Percentiles rank a stretch among this genome's conserved stretches.
These are phyloP conservation scores for Megastigmus dorsalis DNA, from an alignment of 2,888 invertebrate species.

Conservation along the genomic window DNA sequence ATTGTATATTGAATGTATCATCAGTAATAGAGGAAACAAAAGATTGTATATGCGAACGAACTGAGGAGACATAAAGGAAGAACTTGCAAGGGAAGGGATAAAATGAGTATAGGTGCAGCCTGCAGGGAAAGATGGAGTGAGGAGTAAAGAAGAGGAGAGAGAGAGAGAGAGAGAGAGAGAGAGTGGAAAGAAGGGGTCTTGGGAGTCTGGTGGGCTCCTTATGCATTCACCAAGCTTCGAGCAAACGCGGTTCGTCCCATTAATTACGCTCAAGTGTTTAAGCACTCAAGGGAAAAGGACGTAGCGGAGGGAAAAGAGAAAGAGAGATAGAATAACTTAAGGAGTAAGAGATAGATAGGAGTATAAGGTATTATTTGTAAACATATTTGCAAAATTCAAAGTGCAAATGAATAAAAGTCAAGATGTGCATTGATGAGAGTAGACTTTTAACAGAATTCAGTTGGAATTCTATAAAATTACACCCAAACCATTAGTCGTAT, in stretches of 20 bases:
- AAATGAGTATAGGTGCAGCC: background rate
- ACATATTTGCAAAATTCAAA: too few relatives aligned
- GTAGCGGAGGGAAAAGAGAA: background rate
- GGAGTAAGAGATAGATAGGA: background rate
- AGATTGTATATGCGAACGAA: background rate
- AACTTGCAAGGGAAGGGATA: background rate
- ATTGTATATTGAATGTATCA: too few relatives aligned
- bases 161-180: background rate
- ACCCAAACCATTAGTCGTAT: too few relatives aligned
- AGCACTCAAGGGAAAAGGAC: slow-evolving; percentile 20
- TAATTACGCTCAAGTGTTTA: slow-evolving; percentile 44
- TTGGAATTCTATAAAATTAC: too few relatives aligned
- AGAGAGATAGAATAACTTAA: background rate
- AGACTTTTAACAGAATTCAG: too few relatives aligned
- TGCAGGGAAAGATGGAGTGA: too few relatives aligned
- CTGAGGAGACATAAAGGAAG: background rate
- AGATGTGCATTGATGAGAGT: too few relatives aligned
- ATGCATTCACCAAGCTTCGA: slow-evolving; percentile 14
- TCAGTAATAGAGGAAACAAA: too few relatives aligned
- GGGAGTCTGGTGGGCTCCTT: slow-evolving; percentile 4
- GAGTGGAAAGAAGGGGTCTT: too few relatives aligned
- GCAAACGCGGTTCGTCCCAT: slow-evolving; percentile 26
- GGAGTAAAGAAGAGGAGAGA: background rate
- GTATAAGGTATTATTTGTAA: too few relatives aligned
- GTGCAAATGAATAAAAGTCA: too few relatives aligned